These are phyloP conservation scores for Himalopsyche kuldschensis DNA, from an alignment of 2,888 invertebrate genomes.

Conservation along the genomic window DNA sequence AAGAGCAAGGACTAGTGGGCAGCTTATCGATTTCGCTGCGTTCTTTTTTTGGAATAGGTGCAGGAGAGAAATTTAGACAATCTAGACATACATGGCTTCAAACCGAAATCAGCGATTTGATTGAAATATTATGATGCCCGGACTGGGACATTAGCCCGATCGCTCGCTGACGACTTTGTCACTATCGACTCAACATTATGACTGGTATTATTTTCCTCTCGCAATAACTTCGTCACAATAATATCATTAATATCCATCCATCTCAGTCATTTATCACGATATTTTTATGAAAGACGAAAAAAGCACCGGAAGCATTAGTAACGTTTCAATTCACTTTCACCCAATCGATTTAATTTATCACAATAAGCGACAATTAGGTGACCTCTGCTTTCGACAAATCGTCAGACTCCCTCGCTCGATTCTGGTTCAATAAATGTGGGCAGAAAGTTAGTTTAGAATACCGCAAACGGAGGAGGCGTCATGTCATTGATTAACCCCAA, in stretches of 20 bases:
- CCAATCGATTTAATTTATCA: conserved; percentile 30
- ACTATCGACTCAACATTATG: too few relatives aligned
- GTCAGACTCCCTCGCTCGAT: conserved; percentile 26
- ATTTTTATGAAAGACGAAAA: not conserved
- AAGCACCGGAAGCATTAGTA: conserved; percentile 8
- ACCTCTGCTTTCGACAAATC: conserved; percentile 24
- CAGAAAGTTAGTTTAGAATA: not conserved
- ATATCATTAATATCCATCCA: not conserved
- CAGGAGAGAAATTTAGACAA: too few relatives aligned
- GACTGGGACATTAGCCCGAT: too few relatives aligned
- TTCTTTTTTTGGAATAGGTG: too few relatives aligned
- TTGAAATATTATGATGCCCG: too few relatives aligned
- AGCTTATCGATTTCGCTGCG: too few relatives aligned
- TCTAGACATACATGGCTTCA: too few relatives aligned
- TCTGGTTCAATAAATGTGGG: conserved; percentile 13
- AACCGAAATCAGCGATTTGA: too few relatives aligned
- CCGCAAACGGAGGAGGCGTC: conserved; percentile 4
- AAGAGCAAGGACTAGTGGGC: too few relatives aligned
- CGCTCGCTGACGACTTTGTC: too few relatives aligned
- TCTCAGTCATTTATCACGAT: not conserved
- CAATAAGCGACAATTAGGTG: conserved; percentile 11
- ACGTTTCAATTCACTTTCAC: conserved; percentile 5
- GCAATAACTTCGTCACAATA: too few relatives aligned
- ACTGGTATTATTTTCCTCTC: too few relatives aligned
- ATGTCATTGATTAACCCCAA: conserved; percentile 27